Percentiles rank a stretch among this genome's conserved stretches.
phyloP scores from a whole-genome alignment of 2,888 invertebrate species.

The Caenorhabditis uteleia region DNA sequence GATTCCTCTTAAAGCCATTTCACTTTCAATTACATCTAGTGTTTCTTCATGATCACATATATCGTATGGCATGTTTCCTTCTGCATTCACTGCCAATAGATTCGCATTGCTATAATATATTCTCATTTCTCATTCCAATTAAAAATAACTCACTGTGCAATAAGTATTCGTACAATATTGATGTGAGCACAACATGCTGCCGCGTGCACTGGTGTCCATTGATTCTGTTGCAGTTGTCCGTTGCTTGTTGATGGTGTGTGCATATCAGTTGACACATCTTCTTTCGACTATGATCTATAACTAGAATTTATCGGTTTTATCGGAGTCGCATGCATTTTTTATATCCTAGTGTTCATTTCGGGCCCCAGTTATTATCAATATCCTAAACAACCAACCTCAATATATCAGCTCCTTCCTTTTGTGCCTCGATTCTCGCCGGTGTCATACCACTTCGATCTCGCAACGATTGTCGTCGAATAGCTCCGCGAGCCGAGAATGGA shows the following conservation, averaged over 20 bases:
- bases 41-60: conserved; percentile 93
- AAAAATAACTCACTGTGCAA: conserved; percentile 81
- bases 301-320: too few relatives aligned
- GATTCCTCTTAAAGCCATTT: conserved; percentile 88
- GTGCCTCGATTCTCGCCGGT: conserved; percentile 66
- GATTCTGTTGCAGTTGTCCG: conserved; percentile 45
- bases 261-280: conserved; percentile 47
- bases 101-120: conserved; percentile 82
- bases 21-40: conserved; percentile 91
- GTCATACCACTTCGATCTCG: conserved; percentile 68
- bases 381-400: too few relatives aligned
- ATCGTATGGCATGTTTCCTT: conserved; percentile 99
- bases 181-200: conserved; percentile 98
- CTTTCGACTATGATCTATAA: conserved; percentile 49
- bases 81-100: conserved; percentile 93
- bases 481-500: conserved; percentile 67
- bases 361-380: too few relatives aligned
- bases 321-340: too few relatives aligned
- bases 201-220: conserved; percentile 88
- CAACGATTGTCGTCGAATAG: conserved; percentile 68
- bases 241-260: conserved; percentile 18
- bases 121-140: too few relatives aligned
- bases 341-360: neutral
- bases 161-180: conserved; percentile 88
- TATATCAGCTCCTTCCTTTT: conserved; percentile 64